A percentile compares a stretch with the other conserved stretches of the same genome.
Conservation (phyloP, 2,888 invertebrate genomes). For the Panzeria rudis region DNA sequence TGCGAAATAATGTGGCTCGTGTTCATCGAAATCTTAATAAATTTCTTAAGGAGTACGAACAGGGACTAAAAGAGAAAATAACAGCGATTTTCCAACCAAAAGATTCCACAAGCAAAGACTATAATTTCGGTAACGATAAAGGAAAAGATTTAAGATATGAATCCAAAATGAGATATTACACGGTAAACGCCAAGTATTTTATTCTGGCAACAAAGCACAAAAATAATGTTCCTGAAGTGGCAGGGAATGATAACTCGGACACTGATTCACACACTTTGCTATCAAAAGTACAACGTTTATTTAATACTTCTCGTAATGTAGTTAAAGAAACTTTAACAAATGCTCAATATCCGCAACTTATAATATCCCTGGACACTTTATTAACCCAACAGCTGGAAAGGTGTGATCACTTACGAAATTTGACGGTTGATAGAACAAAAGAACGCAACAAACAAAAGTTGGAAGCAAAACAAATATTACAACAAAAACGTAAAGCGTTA, state of each 20-base stretch:
- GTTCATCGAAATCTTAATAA: conserved; percentile 94
- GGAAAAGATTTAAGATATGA: conserved; percentile 81
- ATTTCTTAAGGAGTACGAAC: conserved; percentile 93
- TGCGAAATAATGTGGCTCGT: conserved; percentile 94
- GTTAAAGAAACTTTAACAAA: conserved; percentile 87
- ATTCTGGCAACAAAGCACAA: conserved; percentile 76
- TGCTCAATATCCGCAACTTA: conserved; percentile 86
- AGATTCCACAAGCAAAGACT: conserved; percentile 80
- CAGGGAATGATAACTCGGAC: neutral
- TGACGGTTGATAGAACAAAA: conserved; percentile 84
- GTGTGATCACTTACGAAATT: conserved; percentile 86
- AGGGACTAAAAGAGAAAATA: conserved; percentile 83
- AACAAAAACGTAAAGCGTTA: conserved; percentile 93
- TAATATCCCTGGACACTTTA: conserved; percentile 87
- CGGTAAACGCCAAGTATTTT: conserved; percentile 82
- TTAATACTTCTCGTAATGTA: conserved; percentile 87
- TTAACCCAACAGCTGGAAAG: conserved; percentile 88
- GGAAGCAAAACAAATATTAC: conserved; percentile 91
- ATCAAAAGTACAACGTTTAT: conserved; percentile 83
- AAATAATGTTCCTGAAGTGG: neutral
- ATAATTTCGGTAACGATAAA: conserved; percentile 79
- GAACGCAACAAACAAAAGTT: conserved; percentile 90
- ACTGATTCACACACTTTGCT: conserved; percentile 72
- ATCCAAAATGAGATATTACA: conserved; percentile 78
- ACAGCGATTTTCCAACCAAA: conserved; percentile 82